Conservation (phyloP, 2,888 invertebrate genomes). For the Stenurella melanura region DNA sequence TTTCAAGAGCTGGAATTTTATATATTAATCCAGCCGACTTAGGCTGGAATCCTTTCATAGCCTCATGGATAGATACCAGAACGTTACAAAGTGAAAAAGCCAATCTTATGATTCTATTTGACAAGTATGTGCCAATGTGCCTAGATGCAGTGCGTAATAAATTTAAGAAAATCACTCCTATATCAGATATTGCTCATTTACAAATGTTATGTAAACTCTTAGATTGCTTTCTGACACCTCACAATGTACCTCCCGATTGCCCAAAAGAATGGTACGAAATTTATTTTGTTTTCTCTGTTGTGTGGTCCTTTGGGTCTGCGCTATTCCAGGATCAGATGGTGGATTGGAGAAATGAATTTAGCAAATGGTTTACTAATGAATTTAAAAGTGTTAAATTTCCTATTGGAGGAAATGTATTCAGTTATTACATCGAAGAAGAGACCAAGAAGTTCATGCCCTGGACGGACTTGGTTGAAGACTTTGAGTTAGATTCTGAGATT, state of each 20-base stretch:
- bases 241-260: slow-evolving; percentile 89
- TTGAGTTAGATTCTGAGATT: slow-evolving; percentile 89
- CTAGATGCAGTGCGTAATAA: slow-evolving; percentile 84
- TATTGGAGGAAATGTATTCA: slow-evolving; percentile 86
- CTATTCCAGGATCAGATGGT: slow-evolving; percentile 93
- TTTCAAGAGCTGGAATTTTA: slow-evolving; percentile 94
- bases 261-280: slow-evolving; percentile 96
- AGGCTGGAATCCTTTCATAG: slow-evolving; percentile 95
- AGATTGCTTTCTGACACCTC: slow-evolving; percentile 87
- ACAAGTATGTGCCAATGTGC: slow-evolving; percentile 92
- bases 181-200: slow-evolving; percentile 92
- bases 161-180: slow-evolving; percentile 93
- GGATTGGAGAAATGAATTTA: slow-evolving; percentile 95
- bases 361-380: slow-evolving; percentile 95
- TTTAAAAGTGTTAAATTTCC: slow-evolving; percentile 95
- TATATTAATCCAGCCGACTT: slow-evolving; percentile 96
- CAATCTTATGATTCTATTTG: slow-evolving; percentile 89
- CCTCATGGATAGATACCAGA: slow-evolving; percentile 91
- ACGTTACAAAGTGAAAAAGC: slow-evolving; percentile 84
- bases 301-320: slow-evolving; percentile 96
- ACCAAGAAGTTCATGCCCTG: slow-evolving; percentile 91
- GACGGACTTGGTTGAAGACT: slow-evolving; percentile 86
- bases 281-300: slow-evolving; percentile 91
- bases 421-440: slow-evolving; percentile 91
- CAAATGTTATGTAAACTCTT: slow-evolving; percentile 91